A percentile compares a stretch with the other conserved stretches of the same genome.
phyloP scores from a whole-genome alignment of 2,888 invertebrate genomes.

The Drosophila borealis region DNA sequence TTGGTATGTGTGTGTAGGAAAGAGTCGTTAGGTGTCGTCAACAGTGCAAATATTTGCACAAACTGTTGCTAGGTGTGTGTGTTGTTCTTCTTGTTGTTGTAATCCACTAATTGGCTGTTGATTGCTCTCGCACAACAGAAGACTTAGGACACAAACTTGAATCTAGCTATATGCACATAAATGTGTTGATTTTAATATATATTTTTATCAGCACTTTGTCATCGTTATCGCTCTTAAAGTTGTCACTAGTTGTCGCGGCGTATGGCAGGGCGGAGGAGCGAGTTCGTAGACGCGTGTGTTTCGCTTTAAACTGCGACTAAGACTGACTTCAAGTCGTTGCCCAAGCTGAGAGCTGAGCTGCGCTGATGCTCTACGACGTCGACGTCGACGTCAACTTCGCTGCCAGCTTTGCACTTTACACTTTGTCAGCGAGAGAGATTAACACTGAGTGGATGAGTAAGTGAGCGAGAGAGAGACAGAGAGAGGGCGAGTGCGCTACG shows the following conservation, averaged over 20 bases:
- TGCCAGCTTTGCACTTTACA: constrained; percentile 82
- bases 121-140: constrained; percentile 66
- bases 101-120: constrained; percentile 48
- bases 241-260: constrained; percentile 37
- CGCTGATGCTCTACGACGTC: constrained; percentile 32
- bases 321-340: constrained; percentile 73
- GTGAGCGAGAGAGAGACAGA: constrained; percentile 5
- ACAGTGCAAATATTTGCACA: constrained; percentile 51
- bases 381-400: constrained; percentile 44
- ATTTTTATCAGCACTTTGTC: constrained; percentile 35
- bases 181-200: constrained; percentile 2
- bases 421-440: constrained; percentile 59
- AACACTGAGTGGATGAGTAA: background rate
- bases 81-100: constrained; percentile 28
- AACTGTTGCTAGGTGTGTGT: constrained; percentile 20
- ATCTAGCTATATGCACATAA: constrained; percentile 24
- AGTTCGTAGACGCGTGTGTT: constrained; percentile 73
- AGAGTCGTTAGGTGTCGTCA: constrained; percentile 44
- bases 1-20: constrained; percentile 17
- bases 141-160: constrained; percentile 77
- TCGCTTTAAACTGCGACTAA: constrained; percentile 77
- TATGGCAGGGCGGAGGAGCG: constrained; percentile 34
- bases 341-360: constrained; percentile 57
- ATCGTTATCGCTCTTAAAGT: constrained; percentile 33
- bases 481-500: constrained; percentile 19